phyloP scores from a whole-genome alignment of 1,140 invertebrate genomes.

The Sweltsa coloradensis region DNA sequence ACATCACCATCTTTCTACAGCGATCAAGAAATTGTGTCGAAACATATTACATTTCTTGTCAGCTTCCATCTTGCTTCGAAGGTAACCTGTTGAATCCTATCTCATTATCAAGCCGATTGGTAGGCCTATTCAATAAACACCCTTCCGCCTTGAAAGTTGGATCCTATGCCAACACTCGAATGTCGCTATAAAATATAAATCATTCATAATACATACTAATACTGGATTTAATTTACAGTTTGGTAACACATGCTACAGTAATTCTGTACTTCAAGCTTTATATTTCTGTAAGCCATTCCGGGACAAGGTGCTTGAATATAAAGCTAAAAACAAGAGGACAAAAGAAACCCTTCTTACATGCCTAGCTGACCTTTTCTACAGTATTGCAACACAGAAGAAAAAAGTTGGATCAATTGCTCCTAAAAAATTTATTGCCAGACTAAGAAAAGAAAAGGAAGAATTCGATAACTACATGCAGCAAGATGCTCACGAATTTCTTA shows the following conservation, averaged over 20 bases:
- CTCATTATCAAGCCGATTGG: too few species aligned
- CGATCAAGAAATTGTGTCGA: too few species aligned
- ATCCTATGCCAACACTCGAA: too few species aligned
- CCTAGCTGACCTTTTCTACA: conserved; percentile 96
- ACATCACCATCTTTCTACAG: too few species aligned
- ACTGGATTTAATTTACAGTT: conserved; percentile 57
- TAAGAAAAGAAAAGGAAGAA: conserved; percentile 98
- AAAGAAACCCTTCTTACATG: conserved; percentile 97
- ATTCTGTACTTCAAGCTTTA: conserved; percentile 97
- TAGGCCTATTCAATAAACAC: too few species aligned
- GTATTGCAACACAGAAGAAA: conserved; percentile 98
- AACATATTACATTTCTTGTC: too few species aligned
- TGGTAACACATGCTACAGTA: conserved; percentile 99
- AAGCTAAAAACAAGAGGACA: conserved; percentile 92
- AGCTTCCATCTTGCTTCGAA: too few species aligned
- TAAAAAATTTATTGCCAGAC: conserved; percentile 96
- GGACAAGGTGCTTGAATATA: conserved; percentile 97
- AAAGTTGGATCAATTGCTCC: conserved; percentile 99
- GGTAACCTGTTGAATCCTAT: too few species aligned
- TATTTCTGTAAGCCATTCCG: conserved; percentile 99
- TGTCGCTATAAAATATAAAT: neutral
- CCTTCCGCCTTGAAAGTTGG: too few species aligned
- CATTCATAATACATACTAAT: conserved; percentile 1
- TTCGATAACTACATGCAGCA: conserved; percentile 99
- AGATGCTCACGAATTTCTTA: conserved; percentile 99